phyloP scores from a whole-genome alignment of 2,113 vertebrate genomes.

The Zapornia atra region DNA sequence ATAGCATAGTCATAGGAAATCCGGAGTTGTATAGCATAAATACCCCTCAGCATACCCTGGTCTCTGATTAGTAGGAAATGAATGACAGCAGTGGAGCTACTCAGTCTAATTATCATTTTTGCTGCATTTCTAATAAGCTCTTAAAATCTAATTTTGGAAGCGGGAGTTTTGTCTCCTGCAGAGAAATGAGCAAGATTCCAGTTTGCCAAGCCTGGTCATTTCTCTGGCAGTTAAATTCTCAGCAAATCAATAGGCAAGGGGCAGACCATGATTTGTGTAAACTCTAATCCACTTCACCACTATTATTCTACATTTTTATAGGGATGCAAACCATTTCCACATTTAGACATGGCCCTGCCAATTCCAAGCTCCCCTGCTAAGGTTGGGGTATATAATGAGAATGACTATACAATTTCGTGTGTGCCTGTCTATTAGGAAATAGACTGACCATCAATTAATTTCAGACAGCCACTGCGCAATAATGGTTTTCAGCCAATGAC shows the following conservation, averaged over 20 bases:
- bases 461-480: neutral
- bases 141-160: conserved; percentile 62
- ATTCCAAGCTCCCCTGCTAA: neutral
- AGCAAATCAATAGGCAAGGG: neutral
- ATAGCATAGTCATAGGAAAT: conserved; percentile 35
- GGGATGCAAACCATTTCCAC: neutral
- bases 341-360: neutral
- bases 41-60: neutral
- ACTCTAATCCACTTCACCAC: neutral
- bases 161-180: neutral
- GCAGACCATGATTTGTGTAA: neutral
- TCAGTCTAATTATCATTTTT: conserved; percentile 58
- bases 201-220: neutral
- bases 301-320: neutral
- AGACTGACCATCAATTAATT: neutral
- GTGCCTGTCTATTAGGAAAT: neutral
- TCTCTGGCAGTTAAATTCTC: neutral
- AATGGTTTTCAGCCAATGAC: neutral
- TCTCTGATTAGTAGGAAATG: conserved; percentile 61
- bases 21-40: conserved; percentile 12
- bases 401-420: neutral
- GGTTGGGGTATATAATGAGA: neutral
- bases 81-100: conserved; percentile 49
- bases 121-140: conserved; percentile 41
- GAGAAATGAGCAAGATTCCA: neutral